Base-by-base conservation (phyloP, 2,888 invertebrate species). In the Platynereis dumerilii region DNA sequence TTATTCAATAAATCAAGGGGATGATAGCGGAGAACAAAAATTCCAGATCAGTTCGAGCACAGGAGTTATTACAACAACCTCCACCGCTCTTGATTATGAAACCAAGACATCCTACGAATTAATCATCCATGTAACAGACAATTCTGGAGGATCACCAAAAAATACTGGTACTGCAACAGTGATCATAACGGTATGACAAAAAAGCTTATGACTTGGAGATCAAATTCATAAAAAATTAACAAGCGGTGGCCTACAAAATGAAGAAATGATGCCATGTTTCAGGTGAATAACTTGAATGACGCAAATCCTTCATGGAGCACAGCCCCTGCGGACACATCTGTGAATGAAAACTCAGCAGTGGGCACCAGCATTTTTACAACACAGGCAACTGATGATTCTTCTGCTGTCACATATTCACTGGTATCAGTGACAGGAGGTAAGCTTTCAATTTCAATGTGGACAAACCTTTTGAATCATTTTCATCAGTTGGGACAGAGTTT, bases 401-500 rank as follows among this genome's bases (percentile, higher is more conserved):
- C n/a, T 5, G 22, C 48, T 22, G 22, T 48, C 48, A 48, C 48
- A 48, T 48, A 48, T n/a, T 20, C 48, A 5, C 48, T 48, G 48
- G 3, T 48, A n/a, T 48, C 48, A 12, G 48, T 22, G 20, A 48
- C 48, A n/a, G 48, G 48, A 12, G 48, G 48, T 48, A n/a, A 48
- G 48, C 17, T 5, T n/a, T n/a, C n/a, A n/a, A n/a, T n/a, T n/a
- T n/a, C n/a, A n/a, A n/a, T n/a, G n/a, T n/a, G n/a, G n/a, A n/a
- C n/a, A n/a, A n/a, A n/a, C n/a, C n/a, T n/a, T n/a, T n/a, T n/a
- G n/a, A n/a, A n/a, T n/a, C n/a, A n/a, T n/a, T n/a, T n/a, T n/a
- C n/a, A n/a, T n/a, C n/a, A n/a, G n/a, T n/a, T n/a, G n/a, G n/a
- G n/a, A n/a, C n/a, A n/a, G n/a, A n/a, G n/a, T n/a, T n/a, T n/a